These are phyloP conservation scores for Coptodon rendalli DNA, from an alignment of 2,113 vertebrate genomes.

Conservation along the genomic window DNA sequence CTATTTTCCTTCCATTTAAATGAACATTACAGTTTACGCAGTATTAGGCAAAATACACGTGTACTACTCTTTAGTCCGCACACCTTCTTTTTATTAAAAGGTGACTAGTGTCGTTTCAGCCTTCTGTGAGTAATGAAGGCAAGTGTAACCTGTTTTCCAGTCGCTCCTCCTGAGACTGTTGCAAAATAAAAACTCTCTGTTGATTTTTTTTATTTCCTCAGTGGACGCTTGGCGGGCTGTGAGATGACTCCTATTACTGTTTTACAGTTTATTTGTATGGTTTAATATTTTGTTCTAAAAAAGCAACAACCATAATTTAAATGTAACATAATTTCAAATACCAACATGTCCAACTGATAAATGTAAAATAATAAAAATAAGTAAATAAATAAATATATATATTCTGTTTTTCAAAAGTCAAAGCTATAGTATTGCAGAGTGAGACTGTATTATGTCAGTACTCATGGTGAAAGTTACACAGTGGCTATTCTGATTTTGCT, in stretches of 20 bases:
- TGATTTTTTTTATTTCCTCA: background rate
- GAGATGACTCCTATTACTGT: background rate
- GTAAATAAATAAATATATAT: background rate
- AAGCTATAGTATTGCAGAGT: background rate
- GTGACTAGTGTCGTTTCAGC: background rate
- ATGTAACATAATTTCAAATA: background rate
- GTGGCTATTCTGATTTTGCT: background rate
- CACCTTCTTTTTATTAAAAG: background rate
- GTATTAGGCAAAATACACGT: background rate
- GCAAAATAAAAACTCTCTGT: background rate
- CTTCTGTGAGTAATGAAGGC: fast-evolving
- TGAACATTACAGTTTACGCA: background rate
- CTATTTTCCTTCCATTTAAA: background rate
- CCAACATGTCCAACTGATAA: background rate
- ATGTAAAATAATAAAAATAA: background rate
- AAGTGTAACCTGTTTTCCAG: background rate
- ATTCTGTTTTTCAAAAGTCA: background rate
- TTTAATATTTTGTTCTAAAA: background rate
- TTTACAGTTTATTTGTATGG: background rate
- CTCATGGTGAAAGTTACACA: background rate
- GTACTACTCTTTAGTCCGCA: background rate
- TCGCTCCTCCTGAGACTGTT: background rate
- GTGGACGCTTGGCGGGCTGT: background rate
- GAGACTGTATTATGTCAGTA: fast-evolving
- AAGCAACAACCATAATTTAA: background rate